Percentiles rank a stretch among this genome's conserved stretches.
These are phyloP conservation scores for Carassius auratus DNA, from an alignment of 2,113 vertebrate species.

Conservation along the genomic window DNA sequence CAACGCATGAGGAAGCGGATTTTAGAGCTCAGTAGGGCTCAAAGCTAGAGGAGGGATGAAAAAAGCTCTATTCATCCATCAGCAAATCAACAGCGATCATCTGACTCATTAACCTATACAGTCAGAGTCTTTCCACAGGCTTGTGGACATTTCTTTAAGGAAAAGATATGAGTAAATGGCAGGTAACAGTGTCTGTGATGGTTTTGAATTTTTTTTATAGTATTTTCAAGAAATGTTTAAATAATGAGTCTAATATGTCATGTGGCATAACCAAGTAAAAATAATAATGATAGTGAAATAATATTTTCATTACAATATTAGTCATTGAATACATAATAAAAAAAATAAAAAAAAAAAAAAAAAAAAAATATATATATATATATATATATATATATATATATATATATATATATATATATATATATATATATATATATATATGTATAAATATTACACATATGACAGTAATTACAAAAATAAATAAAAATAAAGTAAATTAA, in stretches of 20 bases:
- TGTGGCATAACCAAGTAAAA: not conserved
- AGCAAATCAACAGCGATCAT: constrained; percentile 38
- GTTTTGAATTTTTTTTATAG: not conserved
- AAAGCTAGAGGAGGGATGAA: constrained; percentile 32
- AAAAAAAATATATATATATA: no score
- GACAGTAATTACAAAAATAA: no score
- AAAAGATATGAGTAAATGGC: not conserved
- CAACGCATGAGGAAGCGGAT: constrained; percentile 45
- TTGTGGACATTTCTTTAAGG: not conserved
- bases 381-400: no score
- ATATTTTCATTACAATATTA: no score
- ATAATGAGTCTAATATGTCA: not conserved
- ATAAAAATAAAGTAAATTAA: no score
- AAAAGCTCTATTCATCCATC: constrained; percentile 44
- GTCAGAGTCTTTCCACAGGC: not conserved
- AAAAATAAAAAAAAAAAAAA: no score
- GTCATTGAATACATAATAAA: no score
- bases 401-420: no score
- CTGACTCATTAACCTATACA: constrained; percentile 32
- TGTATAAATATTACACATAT: no score
- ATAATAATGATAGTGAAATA: not conserved
- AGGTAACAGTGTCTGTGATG: not conserved
- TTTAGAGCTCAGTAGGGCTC: constrained; percentile 45
- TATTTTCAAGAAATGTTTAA: not conserved
- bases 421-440: no score